These are phyloP conservation scores for Hydrocynus forskahlii DNA, from an alignment of 2,797 vertebrate genomes.

Conservation along the genomic window DNA sequence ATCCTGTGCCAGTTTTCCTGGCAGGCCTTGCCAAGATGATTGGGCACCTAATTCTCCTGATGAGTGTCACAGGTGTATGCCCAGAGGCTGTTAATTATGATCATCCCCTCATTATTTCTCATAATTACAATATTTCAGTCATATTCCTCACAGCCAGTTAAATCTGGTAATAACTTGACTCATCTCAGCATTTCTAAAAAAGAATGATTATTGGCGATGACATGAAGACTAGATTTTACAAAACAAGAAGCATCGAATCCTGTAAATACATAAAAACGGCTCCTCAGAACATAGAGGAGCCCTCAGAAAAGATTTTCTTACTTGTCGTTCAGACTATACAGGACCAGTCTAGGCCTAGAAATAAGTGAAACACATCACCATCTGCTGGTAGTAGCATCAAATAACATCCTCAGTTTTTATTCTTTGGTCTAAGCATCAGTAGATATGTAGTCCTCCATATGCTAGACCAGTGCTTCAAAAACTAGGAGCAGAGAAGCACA, in stretches of 20 bases:
- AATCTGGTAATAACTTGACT: conserved; percentile 47
- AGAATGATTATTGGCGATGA: conserved; percentile 27
- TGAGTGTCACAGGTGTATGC: conserved; percentile 63
- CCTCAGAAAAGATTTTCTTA: background rate
- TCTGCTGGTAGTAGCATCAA: conserved; percentile 40
- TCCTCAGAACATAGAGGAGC: background rate
- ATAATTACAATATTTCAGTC: conserved; percentile 57
- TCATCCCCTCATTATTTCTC: conserved; percentile 61
- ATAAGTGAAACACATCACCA: conserved; percentile 37
- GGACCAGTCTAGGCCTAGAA: background rate
- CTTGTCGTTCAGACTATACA: background rate
- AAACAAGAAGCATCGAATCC: background rate
- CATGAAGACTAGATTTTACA: conserved; percentile 10
- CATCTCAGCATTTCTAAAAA: conserved; percentile 26
- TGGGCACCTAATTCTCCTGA: conserved; percentile 59
- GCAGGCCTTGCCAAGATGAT: conserved; percentile 48
- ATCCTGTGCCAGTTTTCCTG: conserved; percentile 50
- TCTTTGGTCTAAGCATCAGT: background rate
- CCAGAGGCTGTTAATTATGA: conserved; percentile 61
- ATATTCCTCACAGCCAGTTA: conserved; percentile 51
- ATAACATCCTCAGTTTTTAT: background rate
- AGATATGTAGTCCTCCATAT: background rate
- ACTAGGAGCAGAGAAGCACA: no score
- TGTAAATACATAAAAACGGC: background rate
- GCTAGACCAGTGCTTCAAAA: background rate